Evolutionary conservation across 2,113 vertebrate species (phyloP).

Genomic region (Odobenus rosmarus): DNA sequence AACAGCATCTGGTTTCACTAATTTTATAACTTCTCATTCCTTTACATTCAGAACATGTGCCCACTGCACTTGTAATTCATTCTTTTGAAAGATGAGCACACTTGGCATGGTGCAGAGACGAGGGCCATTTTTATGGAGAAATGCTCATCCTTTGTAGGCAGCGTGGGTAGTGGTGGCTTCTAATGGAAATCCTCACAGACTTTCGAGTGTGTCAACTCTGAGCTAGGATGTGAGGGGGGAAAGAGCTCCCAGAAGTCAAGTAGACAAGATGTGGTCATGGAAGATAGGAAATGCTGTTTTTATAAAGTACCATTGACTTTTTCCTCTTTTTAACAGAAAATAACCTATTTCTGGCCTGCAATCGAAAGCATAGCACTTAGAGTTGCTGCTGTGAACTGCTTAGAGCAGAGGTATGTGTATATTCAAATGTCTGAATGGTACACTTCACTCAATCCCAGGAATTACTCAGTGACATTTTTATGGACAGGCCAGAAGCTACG

Average conservation of each 20-base stretch:
- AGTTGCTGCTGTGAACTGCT: constrained; percentile 23
- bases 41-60: neutral
- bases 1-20: constrained; percentile 36
- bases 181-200: constrained; percentile 13
- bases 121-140: neutral
- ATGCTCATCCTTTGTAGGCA: neutral
- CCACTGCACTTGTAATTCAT: neutral
- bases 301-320: neutral
- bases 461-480: constrained; percentile 45
- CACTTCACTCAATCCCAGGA: neutral
- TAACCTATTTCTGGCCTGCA: neutral
- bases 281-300: constrained; percentile 16
- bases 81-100: constrained; percentile 5
- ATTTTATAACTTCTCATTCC: constrained; percentile 41
- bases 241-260: neutral
- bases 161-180: neutral
- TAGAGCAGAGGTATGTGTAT: neutral
- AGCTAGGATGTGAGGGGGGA: neutral
- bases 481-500: neutral
- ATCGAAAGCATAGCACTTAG: constrained; percentile 9
- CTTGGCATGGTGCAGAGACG: neutral
- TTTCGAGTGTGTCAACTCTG: neutral
- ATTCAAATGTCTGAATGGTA: neutral
- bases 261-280: neutral
- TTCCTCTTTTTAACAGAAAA: constrained; percentile 39